These are phyloP conservation scores for Bombus superbus DNA, from an alignment of 1,140 invertebrate species.

Conservation along the genomic window DNA sequence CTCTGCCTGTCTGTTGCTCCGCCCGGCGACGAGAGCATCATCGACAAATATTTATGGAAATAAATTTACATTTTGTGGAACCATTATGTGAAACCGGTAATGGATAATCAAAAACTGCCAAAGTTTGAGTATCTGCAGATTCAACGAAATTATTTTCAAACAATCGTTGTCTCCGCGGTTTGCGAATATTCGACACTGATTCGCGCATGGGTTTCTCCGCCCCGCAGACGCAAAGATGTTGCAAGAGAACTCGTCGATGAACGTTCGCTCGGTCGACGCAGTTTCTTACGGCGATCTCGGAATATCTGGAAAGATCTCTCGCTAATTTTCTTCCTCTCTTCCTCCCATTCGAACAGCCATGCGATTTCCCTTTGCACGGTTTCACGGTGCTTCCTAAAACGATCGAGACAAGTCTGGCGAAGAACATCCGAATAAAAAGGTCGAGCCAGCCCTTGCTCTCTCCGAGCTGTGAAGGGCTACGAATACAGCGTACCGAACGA, in stretches of 20 bases:
- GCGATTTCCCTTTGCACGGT: too few species aligned
- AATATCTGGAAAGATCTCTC: too few species aligned
- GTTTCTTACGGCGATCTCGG: too few species aligned
- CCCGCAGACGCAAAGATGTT: too few species aligned
- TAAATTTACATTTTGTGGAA: conserved; percentile 29
- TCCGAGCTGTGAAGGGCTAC: not conserved
- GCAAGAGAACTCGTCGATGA: too few species aligned
- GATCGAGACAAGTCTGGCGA: not conserved
- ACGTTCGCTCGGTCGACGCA: too few species aligned
- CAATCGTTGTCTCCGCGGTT: not conserved
- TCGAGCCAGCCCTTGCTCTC: not conserved
- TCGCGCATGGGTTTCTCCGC: too few species aligned
- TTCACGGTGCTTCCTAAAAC: too few species aligned
- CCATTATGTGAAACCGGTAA: conserved; percentile 16
- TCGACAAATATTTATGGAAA: conserved; percentile 5
- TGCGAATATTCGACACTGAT: not conserved
- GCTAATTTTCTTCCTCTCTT: too few species aligned
- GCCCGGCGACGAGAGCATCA: not conserved
- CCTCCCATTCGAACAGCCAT: too few species aligned
- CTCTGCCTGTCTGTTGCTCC: too few species aligned
- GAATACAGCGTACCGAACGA: not conserved
- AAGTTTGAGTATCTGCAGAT: not conserved
- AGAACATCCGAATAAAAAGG: not conserved
- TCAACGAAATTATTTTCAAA: conserved; percentile 35
- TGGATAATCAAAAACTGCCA: conserved; percentile 17